These are phyloP conservation scores for Halocynthia aurantium DNA, from an alignment of 23 tunicate genomes.

Conservation along the genomic window DNA sequence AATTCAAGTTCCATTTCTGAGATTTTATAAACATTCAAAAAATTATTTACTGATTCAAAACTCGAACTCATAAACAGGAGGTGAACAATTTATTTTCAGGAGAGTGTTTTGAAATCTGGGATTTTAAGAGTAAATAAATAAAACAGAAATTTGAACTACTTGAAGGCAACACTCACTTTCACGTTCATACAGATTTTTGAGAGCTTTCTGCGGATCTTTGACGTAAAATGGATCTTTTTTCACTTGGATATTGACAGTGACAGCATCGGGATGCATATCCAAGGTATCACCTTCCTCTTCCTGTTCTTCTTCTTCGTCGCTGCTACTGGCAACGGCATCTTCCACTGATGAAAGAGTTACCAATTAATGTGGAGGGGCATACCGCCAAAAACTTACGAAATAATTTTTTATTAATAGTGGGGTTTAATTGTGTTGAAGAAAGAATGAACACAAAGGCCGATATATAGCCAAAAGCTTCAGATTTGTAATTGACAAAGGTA, in stretches of 20 bases:
- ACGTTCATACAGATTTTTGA: slow-evolving; percentile 69
- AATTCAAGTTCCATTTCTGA: slow-evolving; percentile 75
- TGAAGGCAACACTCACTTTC: slow-evolving; percentile 36
- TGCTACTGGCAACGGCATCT: slow-evolving; percentile 53
- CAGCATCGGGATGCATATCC: slow-evolving; percentile 25
- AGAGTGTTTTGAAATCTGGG: no score
- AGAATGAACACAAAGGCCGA: no score
- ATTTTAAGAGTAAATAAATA: no score
- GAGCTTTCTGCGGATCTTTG: slow-evolving; percentile 93
- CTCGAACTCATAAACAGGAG: no score
- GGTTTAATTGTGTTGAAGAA: no score
- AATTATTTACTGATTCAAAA: background rate
- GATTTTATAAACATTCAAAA: background rate
- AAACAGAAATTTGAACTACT: no score
- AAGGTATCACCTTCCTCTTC: slow-evolving; percentile 32
- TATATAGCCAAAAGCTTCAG: no score
- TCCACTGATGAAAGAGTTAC: slow-evolving; percentile 38
- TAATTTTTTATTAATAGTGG: no score
- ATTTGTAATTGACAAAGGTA: no score
- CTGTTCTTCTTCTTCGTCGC: slow-evolving; percentile 60
- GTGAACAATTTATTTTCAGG: no score
- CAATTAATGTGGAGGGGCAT: no score
- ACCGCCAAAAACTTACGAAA: no score
- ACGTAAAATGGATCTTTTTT: slow-evolving; percentile 76
- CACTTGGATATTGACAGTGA: slow-evolving; percentile 15